phyloP scores from a whole-genome alignment of 2,113 vertebrate genomes.

The Toxostoma redivivum region DNA sequence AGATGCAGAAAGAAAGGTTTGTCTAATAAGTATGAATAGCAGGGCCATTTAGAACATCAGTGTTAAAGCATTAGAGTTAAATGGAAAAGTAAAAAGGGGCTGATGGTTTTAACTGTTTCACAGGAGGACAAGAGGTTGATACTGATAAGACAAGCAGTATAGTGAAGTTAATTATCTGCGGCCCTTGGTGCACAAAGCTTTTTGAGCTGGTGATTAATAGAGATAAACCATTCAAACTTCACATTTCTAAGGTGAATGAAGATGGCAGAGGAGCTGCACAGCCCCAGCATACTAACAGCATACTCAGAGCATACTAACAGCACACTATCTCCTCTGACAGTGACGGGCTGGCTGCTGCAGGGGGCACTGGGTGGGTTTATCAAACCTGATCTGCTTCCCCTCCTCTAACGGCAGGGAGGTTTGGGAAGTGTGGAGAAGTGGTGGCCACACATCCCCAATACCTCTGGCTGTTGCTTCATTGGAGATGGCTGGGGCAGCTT shows the following conservation, averaged over 20 bases:
- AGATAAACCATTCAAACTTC: constrained; percentile 74
- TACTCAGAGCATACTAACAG: constrained; percentile 15
- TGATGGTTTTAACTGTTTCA: constrained; percentile 86
- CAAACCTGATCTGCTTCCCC: neutral
- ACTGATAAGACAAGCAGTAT: constrained; percentile 75
- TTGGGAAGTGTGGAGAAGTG: neutral
- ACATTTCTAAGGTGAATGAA: constrained; percentile 72
- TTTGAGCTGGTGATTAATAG: constrained; percentile 72
- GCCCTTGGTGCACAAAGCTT: constrained; percentile 70
- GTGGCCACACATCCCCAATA: neutral
- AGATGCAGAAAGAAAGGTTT: constrained; percentile 66
- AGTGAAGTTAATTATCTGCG: constrained; percentile 72
- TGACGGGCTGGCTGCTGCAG: neutral
- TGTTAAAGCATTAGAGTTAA: constrained; percentile 78
- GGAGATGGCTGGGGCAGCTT: neutral
- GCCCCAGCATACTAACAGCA: constrained; percentile 21
- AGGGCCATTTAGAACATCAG: constrained; percentile 77
- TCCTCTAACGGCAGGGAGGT: neutral
- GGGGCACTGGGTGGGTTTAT: neutral
- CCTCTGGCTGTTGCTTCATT: neutral
- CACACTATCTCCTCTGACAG: constrained; percentile 37
- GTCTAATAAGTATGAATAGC: constrained; percentile 68
- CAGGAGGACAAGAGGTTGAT: constrained; percentile 81
- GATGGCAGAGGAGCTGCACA: constrained; percentile 53
- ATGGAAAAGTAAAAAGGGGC: constrained; percentile 70